Percentiles rank a stretch among this genome's conserved stretches.
Evolutionary conservation across 2,797 vertebrate genomes (phyloP).

Genomic region (Scyliorhinus canicula): DNA sequence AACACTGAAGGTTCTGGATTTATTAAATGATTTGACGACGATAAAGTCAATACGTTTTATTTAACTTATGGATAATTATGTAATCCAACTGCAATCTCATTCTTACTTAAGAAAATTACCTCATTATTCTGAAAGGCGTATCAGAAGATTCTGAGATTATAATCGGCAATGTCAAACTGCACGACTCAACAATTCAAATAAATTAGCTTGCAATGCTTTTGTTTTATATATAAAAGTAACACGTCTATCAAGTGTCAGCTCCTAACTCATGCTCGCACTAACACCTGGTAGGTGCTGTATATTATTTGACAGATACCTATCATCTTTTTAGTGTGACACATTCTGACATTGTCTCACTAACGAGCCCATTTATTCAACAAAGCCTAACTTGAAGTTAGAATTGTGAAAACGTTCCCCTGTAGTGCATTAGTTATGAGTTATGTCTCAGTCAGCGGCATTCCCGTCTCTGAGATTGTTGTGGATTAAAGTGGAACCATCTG

Average conservation of each 20-base stretch:
- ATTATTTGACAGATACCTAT: neutral
- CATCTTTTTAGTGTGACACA: neutral
- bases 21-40: neutral
- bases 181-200: neutral
- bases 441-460: neutral
- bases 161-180: neutral
- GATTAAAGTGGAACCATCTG: too few relatives aligned
- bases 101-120: slow-evolving; percentile 9
- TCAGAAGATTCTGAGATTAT: neutral
- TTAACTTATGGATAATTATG: slow-evolving; percentile 10
- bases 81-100: slow-evolving; percentile 20
- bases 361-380: neutral
- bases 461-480: neutral
- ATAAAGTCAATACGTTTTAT: neutral
- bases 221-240: neutral
- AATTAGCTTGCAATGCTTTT: slow-evolving; percentile 20
- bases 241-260: neutral
- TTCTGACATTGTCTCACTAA: neutral
- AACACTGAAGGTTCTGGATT: neutral
- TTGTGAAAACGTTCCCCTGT: neutral
- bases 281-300: neutral
- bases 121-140: slow-evolving; percentile 6
- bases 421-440: neutral
- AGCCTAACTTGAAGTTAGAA: neutral
- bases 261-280: neutral